phyloP scores from a whole-genome alignment of 2,888 invertebrate species.

The Megastigmus dorsalis region DNA sequence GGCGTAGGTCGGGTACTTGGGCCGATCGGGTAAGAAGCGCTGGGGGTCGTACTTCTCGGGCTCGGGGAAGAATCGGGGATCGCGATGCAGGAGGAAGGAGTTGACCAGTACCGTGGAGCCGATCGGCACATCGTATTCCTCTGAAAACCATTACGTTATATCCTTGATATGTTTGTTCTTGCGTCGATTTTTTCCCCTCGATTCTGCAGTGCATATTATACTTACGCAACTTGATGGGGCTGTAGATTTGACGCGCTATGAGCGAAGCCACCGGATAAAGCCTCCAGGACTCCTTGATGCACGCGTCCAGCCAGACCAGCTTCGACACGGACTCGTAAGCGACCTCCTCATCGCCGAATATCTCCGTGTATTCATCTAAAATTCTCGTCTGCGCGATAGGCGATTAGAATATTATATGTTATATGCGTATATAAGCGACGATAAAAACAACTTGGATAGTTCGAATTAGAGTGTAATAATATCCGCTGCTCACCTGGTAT shows the following conservation, averaged over 20 bases:
- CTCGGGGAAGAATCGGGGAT: constrained; percentile 75
- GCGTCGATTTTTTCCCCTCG: too few species aligned
- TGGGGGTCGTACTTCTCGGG: constrained; percentile 77
- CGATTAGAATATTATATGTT: too few species aligned
- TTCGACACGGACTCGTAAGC: constrained; percentile 65
- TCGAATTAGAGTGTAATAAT: neutral
- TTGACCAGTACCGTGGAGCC: constrained; percentile 70
- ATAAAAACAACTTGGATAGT: neutral
- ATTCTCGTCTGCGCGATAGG: too few species aligned
- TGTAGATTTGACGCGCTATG: constrained; percentile 68
- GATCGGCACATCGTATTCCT: constrained; percentile 66
- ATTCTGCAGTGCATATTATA: too few species aligned
- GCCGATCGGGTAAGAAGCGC: constrained; percentile 74
- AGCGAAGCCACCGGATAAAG: constrained; percentile 68
- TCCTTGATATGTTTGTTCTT: neutral
- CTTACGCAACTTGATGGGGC: constrained; percentile 68
- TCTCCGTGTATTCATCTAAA: constrained; percentile 62
- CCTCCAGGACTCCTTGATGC: constrained; percentile 70
- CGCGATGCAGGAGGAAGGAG: constrained; percentile 73
- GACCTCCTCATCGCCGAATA: constrained; percentile 59
- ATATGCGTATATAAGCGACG: too few species aligned
- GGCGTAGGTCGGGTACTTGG: constrained; percentile 70
- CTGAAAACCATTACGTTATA: constrained; percentile 59
- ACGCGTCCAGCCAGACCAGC: constrained; percentile 68
- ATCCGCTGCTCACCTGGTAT: constrained; percentile 75